Evolutionary conservation across 2,888 invertebrate species (phyloP), one percentile per base, ranked within the genome.

Genomic region (Acanthosepion esculentum): DNA sequence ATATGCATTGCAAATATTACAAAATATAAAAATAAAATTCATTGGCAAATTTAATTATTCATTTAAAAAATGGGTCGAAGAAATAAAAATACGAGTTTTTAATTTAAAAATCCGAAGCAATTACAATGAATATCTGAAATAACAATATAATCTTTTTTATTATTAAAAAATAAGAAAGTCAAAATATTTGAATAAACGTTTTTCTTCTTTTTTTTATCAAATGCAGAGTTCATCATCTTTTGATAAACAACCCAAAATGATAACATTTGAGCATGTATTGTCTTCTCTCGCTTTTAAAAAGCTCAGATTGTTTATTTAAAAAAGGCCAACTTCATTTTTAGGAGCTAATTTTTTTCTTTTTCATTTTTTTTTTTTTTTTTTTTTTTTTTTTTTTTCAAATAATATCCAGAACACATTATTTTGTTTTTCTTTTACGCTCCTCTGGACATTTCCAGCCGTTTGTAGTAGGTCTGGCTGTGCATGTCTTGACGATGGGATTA

Each of bases 401-500:
- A 26, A 59, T 23, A 59, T 23, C 6, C 20, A 20, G 15, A 6
- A 59, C 59, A 59, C 12, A 78, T 78, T 12, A 78, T 78, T 78
- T 18, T 29, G 6, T 10, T 78, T 78, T 78, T 78, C 29, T n/a
- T 78, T 59, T 29, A 8, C 12, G 78, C 6, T 78, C 78, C 12
- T 78, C 78, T 78, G 78, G 78, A 78, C 78, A 78, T 78, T 78
- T 78, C 78, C 78, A 29, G 12, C n/a, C 78, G 29, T 78, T 78
- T 78, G 78, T 78, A 78, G 7, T 3, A 10, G 15, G n/a, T 78
- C 12, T 48, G 48, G 12, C 48, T 48, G 93, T 55, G 33, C 96
- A 96, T 29, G 96, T 95, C n/a, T 96, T 96, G 7, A 96, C 95
- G n/a, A 93, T 95, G 23, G 95, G 94, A 53, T 95, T 95, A 96